Percentiles rank a stretch among this genome's conserved stretches.
phyloP scores from a whole-genome alignment of 2,113 vertebrate genomes.

The Tachycineta bicolor region DNA sequence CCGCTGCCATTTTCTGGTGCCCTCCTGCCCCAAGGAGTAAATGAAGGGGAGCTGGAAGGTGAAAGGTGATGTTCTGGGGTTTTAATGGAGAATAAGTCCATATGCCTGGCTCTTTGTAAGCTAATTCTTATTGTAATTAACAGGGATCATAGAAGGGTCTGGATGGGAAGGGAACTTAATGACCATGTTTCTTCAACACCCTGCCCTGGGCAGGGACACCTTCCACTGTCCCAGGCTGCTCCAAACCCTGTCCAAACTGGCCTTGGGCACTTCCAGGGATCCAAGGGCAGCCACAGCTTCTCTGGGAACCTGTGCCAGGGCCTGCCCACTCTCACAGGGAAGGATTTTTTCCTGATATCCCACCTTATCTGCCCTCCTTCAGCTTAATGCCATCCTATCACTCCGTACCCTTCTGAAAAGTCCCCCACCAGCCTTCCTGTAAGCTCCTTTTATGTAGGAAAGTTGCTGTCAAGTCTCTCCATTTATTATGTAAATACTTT shows the following conservation, averaged over 20 bases:
- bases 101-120: neutral
- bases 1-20: neutral
- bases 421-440: neutral
- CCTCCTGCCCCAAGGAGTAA: neutral
- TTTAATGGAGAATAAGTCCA: neutral
- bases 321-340: neutral
- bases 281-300: neutral
- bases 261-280: neutral
- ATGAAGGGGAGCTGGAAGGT: neutral
- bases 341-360: neutral
- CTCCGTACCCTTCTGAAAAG: neutral
- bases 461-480: neutral
- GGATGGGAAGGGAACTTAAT: neutral
- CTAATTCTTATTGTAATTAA: neutral
- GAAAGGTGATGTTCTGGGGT: neutral
- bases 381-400: neutral
- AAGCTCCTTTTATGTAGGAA: neutral
- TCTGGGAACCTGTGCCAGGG: neutral
- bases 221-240: rapidly evolving
- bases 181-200: rapidly evolving
- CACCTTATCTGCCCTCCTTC: neutral
- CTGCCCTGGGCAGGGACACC: neutral
- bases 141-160: neutral
- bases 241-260: rapidly evolving
- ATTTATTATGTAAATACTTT: neutral